These are phyloP conservation scores for Puffinus mauretanicus DNA, from an alignment of 2,113 vertebrate genomes.

Conservation along the genomic window DNA sequence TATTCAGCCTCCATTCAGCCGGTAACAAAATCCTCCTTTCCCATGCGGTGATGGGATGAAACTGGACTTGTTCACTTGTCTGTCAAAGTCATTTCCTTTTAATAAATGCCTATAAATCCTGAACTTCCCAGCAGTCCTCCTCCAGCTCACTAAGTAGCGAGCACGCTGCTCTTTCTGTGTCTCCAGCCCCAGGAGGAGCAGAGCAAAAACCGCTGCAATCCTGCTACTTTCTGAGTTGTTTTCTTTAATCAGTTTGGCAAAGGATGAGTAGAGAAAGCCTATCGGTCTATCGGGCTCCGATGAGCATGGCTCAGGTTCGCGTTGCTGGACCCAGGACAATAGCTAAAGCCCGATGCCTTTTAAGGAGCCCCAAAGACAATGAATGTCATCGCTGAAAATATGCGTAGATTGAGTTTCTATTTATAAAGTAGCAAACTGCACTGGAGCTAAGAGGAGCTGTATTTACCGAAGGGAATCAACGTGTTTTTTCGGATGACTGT, in stretches of 20 bases:
- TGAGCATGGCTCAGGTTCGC: not conserved
- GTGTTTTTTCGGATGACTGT: not conserved
- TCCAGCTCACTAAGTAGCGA: not conserved
- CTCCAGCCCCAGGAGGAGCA: not conserved
- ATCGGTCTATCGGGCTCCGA: not conserved
- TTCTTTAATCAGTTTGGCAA: not conserved
- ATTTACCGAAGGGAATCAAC: not conserved
- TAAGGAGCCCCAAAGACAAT: conserved; percentile 76
- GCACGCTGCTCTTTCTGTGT: not conserved
- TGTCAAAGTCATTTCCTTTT: not conserved
- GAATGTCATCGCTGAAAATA: conserved; percentile 71
- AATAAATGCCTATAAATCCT: not conserved
- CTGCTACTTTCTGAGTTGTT: not conserved
- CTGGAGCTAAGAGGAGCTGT: not conserved
- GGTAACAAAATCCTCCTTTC: not conserved
- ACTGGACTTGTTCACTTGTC: not conserved
- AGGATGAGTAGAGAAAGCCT: not conserved
- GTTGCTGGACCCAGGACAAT: not conserved
- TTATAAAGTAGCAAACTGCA: conserved; percentile 61
- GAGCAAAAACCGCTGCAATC: not conserved
- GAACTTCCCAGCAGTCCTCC: not conserved
- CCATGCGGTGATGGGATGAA: not conserved
- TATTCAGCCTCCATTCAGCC: not conserved
- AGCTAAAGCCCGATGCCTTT: conserved; percentile 68
- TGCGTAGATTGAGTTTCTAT: conserved; percentile 73